A percentile compares a stretch with the other conserved stretches of the same genome.
phyloP scores from a whole-genome alignment of 2,113 vertebrate species.

The Gobius niger region DNA sequence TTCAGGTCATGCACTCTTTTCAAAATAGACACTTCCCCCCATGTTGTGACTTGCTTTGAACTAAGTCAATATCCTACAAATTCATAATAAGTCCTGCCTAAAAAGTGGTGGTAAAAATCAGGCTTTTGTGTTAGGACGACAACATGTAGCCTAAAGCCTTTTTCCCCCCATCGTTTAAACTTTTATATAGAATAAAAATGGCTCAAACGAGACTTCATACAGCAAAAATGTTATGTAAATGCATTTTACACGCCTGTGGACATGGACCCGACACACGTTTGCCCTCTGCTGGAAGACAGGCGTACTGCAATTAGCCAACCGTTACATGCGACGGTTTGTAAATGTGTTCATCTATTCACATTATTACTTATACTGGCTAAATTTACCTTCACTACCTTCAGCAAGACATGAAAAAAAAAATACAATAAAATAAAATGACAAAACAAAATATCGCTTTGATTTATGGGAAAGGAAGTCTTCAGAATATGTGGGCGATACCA shows the following conservation, averaged over 20 bases:
- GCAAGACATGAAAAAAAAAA: too few species aligned
- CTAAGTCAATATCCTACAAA: too few species aligned
- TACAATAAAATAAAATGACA: too few species aligned
- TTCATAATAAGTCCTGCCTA: too few species aligned
- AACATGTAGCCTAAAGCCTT: too few species aligned
- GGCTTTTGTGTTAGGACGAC: too few species aligned
- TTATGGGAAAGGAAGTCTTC: slow-evolving; percentile 58
- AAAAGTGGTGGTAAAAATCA: not conserved
- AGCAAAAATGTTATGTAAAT: too few species aligned
- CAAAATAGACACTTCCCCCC: not conserved
- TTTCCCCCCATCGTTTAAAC: not conserved
- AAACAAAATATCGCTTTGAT: not conserved
- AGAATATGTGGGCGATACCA: slow-evolving; percentile 50
- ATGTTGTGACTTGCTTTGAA: too few species aligned
- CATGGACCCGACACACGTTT: not conserved
- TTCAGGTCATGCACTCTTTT: not conserved
- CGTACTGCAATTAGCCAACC: not conserved
- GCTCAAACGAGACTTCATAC: too few species aligned
- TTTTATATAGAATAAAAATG: not conserved
- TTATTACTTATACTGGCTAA: too few species aligned
- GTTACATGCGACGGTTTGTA: not conserved
- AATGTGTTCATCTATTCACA: too few species aligned
- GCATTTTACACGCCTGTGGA: not conserved
- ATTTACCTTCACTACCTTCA: too few species aligned
- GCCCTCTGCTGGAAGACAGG: slow-evolving; percentile 26